Conservation (phyloP, 2,888 invertebrate genomes). For the Fragum sueziense region DNA sequence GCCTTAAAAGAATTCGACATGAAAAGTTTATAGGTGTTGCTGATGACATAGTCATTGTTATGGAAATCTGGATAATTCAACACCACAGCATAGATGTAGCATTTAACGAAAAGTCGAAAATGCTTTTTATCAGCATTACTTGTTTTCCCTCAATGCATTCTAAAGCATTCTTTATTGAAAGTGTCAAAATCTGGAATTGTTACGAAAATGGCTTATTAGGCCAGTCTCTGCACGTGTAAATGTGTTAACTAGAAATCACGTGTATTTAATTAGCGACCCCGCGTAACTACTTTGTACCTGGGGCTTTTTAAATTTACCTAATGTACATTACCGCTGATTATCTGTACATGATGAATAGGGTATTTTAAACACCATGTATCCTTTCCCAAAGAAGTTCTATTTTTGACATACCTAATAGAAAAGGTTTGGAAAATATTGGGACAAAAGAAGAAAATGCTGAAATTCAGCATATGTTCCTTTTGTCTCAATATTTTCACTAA, state of each 20-base stretch:
- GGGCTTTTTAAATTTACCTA: neutral
- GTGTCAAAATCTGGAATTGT: too few species aligned
- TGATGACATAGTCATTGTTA: too few species aligned
- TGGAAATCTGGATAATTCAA: too few species aligned
- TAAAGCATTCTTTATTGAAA: too few species aligned
- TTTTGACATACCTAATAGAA: too few species aligned
- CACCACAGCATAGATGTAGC: too few species aligned
- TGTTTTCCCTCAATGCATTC: too few species aligned
- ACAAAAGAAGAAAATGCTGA: neutral
- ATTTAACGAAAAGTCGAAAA: too few species aligned
- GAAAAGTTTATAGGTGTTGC: too few species aligned
- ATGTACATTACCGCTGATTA: neutral
- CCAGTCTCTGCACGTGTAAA: neutral
- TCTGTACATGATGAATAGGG: neutral
- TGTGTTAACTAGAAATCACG: neutral
- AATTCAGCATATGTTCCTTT: neutral
- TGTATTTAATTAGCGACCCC: neutral
- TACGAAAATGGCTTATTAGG: neutral
- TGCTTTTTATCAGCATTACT: too few species aligned
- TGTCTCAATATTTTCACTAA: neutral
- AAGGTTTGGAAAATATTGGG: neutral
- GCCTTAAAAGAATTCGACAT: too few species aligned
- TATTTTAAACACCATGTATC: neutral
- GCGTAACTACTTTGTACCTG: neutral
- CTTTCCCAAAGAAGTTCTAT: too few species aligned